phyloP scores from a whole-genome alignment of 2,113 vertebrate species.

The Ptilonorhynchus violaceus region DNA sequence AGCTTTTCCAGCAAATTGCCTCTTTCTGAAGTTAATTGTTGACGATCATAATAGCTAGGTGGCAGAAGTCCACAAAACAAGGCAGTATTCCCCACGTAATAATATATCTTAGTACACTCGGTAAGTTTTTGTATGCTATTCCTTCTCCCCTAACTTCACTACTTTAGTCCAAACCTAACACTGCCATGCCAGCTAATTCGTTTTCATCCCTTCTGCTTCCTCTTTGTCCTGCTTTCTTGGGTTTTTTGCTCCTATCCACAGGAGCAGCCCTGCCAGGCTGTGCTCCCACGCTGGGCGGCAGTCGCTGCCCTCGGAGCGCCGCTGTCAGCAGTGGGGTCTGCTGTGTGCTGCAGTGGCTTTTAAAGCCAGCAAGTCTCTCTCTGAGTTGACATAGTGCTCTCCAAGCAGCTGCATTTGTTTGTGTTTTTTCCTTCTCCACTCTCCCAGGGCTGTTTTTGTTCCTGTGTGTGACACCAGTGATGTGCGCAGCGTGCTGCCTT shows the following conservation, averaged over 20 bases:
- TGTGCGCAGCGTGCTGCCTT: neutral
- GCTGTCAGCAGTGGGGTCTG: fast-evolving
- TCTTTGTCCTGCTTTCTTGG: neutral
- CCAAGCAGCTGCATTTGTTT: neutral
- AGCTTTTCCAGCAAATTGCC: neutral
- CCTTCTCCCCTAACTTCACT: neutral
- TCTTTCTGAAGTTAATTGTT: neutral
- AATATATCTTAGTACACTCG: neutral
- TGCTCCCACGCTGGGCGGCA: neutral
- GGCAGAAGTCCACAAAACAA: neutral
- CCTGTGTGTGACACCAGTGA: neutral
- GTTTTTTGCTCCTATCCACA: neutral
- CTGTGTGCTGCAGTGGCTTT: neutral
- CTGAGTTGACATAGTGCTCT: neutral
- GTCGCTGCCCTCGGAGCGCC: fast-evolving
- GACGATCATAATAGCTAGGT: neutral
- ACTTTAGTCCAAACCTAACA: neutral
- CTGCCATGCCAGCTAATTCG: neutral
- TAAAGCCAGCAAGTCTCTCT: neutral
- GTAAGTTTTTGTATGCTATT: neutral
- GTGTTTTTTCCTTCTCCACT: neutral
- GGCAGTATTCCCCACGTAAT: neutral
- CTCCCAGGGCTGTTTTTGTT: neutral
- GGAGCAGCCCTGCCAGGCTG: neutral
- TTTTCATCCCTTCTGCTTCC: neutral